Conservation (phyloP, 2,797 vertebrate species). For the Chloroceryle inda region DNA sequence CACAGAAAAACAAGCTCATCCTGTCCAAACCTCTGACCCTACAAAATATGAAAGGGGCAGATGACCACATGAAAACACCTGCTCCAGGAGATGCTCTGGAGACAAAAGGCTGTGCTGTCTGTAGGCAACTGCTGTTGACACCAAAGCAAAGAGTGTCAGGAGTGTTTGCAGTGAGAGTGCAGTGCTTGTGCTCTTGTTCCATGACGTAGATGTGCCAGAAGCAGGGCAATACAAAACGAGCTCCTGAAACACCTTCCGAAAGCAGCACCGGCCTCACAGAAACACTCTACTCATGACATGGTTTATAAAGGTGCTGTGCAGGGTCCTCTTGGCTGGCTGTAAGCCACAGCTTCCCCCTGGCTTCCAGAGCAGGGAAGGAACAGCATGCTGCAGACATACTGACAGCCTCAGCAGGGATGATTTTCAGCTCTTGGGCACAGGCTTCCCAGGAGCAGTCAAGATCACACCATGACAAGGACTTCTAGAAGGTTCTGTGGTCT, state of each 20-base stretch:
- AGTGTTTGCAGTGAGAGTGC: neutral
- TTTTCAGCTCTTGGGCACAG: neutral
- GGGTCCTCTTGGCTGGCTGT: neutral
- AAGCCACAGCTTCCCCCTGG: neutral
- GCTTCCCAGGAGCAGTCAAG: neutral
- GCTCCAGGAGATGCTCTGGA: neutral
- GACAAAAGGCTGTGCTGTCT: neutral
- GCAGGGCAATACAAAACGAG: neutral
- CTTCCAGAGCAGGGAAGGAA: neutral
- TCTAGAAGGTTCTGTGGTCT: neutral
- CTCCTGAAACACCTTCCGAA: neutral
- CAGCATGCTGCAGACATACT: neutral
- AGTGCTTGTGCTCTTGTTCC: neutral
- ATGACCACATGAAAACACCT: constrained; percentile 21
- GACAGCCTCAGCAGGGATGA: neutral
- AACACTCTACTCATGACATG: rapidly evolving
- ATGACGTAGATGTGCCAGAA: rapidly evolving
- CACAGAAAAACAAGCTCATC: neutral
- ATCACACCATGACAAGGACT: neutral
- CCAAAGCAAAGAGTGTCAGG: neutral
- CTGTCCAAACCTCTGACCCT: neutral
- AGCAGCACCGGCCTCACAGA: neutral
- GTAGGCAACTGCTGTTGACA: neutral
- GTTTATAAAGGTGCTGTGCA: neutral
- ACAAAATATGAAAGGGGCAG: neutral